Percentiles rank a stretch among this genome's conserved stretches.
Conservation (phyloP, 2,113 vertebrate genomes). For the Cyphomyrus discorhynchus region DNA sequence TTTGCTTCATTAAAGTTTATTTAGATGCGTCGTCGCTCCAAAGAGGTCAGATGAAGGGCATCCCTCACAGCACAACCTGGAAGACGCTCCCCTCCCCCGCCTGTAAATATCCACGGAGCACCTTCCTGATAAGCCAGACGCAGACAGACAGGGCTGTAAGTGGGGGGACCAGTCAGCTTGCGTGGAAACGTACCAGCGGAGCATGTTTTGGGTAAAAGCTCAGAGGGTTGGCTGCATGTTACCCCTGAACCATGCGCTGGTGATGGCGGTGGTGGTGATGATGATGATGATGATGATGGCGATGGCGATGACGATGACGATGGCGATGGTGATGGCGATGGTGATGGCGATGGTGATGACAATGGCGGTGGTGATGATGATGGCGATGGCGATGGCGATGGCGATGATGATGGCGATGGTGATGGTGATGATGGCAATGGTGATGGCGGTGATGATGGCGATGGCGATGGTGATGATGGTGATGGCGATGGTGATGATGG, state of each 20-base stretch:
- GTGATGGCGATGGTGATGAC: accelerated
- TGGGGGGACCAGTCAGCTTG: neutral
- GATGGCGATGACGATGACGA: too few relatives aligned
- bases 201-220: neutral
- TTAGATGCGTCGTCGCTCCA: neutral
- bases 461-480: accelerated
- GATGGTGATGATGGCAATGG: too few relatives aligned
- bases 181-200: neutral
- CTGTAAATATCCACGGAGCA: neutral
- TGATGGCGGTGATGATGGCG: too few relatives aligned
- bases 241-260: neutral
- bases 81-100: neutral
- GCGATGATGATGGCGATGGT: too few relatives aligned
- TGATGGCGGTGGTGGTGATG: neutral
- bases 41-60: neutral
- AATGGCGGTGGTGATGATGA: too few relatives aligned
- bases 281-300: too few relatives aligned
- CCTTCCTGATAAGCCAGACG: neutral
- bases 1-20: neutral
- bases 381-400: too few relatives aligned
- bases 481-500: too few relatives aligned
- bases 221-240: neutral
- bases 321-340: too few relatives aligned
- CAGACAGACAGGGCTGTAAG: neutral
- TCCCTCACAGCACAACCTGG: neutral